Evolutionary conservation across 2,888 invertebrate genomes (phyloP).

Genomic region (Dromius quadrimaculatus): DNA sequence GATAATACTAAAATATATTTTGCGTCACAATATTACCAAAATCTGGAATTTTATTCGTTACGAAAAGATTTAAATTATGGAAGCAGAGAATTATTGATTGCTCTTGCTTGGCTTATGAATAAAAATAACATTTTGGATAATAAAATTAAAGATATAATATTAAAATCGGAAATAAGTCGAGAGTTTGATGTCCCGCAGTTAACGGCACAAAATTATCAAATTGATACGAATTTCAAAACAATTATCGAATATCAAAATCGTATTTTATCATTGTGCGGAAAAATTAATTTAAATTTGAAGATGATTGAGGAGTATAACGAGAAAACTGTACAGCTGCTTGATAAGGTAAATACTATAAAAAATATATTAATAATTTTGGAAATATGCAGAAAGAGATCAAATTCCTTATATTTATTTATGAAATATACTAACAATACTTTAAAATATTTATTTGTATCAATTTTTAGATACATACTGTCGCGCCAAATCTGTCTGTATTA

Average conservation of each 20-base stretch:
- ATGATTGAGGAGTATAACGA: constrained; percentile 44
- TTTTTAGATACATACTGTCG: not conserved
- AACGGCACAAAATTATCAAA: not conserved
- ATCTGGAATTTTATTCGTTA: constrained; percentile 62
- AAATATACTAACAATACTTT: too few species aligned
- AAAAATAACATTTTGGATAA: constrained; percentile 53
- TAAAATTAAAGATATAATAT: constrained; percentile 25
- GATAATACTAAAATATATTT: constrained; percentile 62
- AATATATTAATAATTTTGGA: too few species aligned
- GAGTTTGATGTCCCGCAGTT: constrained; percentile 22
- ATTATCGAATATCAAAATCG: constrained; percentile 49
- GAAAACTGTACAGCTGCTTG: constrained; percentile 39
- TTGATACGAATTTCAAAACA: constrained; percentile 1
- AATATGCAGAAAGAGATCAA: too few species aligned
- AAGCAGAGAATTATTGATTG: constrained; percentile 62
- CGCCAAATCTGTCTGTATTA: constrained; percentile 53
- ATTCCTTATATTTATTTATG: constrained; percentile 34
- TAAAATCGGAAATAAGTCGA: constrained; percentile 26
- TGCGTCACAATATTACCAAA: constrained; percentile 61
- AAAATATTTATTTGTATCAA: too few species aligned
- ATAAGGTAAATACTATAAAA: constrained; percentile 40
- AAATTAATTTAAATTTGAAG: constrained; percentile 54
- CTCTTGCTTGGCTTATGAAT: constrained; percentile 63
- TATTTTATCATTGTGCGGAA: constrained; percentile 53
- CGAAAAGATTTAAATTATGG: constrained; percentile 56